Base-by-base conservation (phyloP, 37 sponge, comb jelly and placozoan species). In the Axinella damicornis region DNA sequence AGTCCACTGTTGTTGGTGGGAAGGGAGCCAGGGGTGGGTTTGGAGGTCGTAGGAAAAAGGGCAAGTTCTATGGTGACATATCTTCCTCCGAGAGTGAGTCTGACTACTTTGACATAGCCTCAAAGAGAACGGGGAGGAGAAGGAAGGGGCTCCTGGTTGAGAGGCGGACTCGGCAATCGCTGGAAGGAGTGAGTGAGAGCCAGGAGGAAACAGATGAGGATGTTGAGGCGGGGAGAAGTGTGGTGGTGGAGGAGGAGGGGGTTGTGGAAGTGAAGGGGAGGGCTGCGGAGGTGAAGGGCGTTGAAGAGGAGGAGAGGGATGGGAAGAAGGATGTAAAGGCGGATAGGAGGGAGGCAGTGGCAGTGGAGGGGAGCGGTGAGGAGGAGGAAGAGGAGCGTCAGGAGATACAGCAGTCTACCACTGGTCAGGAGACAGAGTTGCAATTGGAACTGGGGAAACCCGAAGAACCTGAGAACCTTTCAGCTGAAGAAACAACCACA, bases 41-140 rank as follows among this genome's bases (percentile, higher is more conserved):
- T 4, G 15, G 35, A 41, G 66, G 9, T 53, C 65, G n/a, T 69
- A 28, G 81, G 54, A 35, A 58, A 15, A 54, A 59, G 58, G 73
- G 65, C 5, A 40, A 12, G 17, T 35, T 73, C 40, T 83, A 59
- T 58, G 57, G 78, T 69, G 86, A 77, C 20, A 46, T 85, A 21
- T 85, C 86, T 5, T 68, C 71, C 2, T 64, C 65, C 1, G 73
- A 86, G 72, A 78, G 73, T 40, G 78, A 78, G 0, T 24, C 35
- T 28, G 80, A 87, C 0, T 11, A 72, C 57, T 39, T 12, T 22
- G 19, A 59, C 4, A 6, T n/a, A 64, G 31, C 2, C n/a, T 53
- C 53, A 13, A 25, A 72, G 39, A 72, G 41, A 22, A 12, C 21
- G 22, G 39, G 73, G 37, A 69, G 57, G 57, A 21, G 18, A 74